These are phyloP conservation scores for Aphelenchoides fujianensis DNA, from an alignment of 1,140 invertebrate genomes.

Conservation along the genomic window DNA sequence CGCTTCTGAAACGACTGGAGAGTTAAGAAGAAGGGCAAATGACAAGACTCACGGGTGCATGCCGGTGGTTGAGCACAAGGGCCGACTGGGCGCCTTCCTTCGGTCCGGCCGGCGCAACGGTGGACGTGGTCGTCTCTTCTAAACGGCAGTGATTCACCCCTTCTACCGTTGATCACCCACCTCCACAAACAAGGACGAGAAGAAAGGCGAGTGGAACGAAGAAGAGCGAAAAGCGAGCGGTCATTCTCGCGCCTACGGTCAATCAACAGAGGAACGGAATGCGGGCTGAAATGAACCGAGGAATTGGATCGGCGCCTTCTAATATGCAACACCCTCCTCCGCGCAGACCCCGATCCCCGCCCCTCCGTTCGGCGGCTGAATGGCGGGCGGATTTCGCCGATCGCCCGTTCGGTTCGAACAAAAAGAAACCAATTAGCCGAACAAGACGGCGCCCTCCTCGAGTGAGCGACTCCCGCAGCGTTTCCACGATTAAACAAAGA, in stretches of 20 bases:
- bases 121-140: neutral
- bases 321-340: neutral
- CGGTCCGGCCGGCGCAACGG: neutral
- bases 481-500: neutral
- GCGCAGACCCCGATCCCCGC: neutral
- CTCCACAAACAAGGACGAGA: neutral
- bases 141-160: neutral
- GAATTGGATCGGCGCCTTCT: neutral
- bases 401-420: no score
- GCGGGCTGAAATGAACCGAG: neutral
- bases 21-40: neutral
- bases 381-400: neutral
- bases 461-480: neutral
- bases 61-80: neutral
- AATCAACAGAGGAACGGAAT: neutral
- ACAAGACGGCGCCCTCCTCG: neutral
- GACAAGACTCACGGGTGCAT: neutral
- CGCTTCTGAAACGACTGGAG: neutral
- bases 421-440: neutral
- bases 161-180: no score
- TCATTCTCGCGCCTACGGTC: neutral
- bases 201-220: neutral
- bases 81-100: neutral
- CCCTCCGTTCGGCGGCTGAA: neutral
- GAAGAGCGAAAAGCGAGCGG: neutral